Conservation (phyloP, 53 echinoderm and acorn worm species). For the Antedon mediterranea region DNA sequence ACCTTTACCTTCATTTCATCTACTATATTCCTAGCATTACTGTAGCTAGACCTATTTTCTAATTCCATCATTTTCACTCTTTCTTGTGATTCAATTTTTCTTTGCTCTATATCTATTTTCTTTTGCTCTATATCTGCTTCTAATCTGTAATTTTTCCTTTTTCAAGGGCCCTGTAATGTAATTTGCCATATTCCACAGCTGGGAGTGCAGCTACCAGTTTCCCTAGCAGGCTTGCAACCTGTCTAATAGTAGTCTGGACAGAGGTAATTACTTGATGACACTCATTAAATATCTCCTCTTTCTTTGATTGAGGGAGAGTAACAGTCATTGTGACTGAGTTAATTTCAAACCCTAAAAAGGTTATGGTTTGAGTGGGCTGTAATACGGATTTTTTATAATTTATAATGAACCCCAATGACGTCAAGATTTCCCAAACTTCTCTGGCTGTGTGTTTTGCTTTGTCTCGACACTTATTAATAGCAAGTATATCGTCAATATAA, state of each 20-base stretch:
- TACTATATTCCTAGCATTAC: too few relatives aligned
- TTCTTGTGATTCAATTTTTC: too few relatives aligned
- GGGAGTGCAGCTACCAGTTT: background rate
- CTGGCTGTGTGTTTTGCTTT: background rate
- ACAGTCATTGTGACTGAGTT: constrained; percentile 24
- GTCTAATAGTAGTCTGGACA: too few relatives aligned
- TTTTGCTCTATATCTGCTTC: too few relatives aligned
- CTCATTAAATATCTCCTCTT: constrained; percentile 4
- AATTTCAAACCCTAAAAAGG: constrained; percentile 32
- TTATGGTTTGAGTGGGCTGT: constrained; percentile 20
- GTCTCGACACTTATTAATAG: background rate
- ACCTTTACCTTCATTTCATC: too few relatives aligned
- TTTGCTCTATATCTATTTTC: too few relatives aligned
- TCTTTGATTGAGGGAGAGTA: constrained; percentile 7
- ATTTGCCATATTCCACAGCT: background rate
- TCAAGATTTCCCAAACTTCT: background rate
- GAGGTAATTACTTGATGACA: too few relatives aligned
- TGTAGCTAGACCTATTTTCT: too few relatives aligned
- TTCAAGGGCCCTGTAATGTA: background rate
- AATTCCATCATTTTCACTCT: too few relatives aligned
- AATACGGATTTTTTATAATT: constrained; percentile 12
- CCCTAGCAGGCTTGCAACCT: too few relatives aligned
- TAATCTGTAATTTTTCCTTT: background rate
- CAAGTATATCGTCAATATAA: constrained; percentile 31
- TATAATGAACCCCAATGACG: constrained; percentile 27